Evolutionary conservation across 2,797 vertebrate species (phyloP), one percentile per base, ranked within the genome.

Genomic region (Xenops minutus): DNA sequence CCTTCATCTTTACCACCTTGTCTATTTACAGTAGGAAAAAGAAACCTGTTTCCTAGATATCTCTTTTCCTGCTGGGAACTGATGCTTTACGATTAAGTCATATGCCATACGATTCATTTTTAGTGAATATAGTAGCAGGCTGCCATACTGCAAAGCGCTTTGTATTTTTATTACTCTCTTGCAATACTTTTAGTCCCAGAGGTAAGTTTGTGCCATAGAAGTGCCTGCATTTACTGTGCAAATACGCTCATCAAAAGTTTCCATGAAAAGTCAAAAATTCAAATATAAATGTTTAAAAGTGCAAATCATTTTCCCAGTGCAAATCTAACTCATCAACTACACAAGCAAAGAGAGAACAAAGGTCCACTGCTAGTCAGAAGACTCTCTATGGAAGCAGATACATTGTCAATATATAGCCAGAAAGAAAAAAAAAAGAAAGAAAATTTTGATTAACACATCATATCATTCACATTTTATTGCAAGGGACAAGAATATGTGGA

Each of bases 231-330:
- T 55, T 73, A 78, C n/a, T 62, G 46, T 48, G 54, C 37, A 74
- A 77, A 67, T 24, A 58, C 3, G 30, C 48, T 39, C 67, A 61
- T 63, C 12, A 73, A 36, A 75, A 61, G 15, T 29, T 82, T 24
- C 49, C 26, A 68, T 3, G 2, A 52, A 5, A 9, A 85, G 63
- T 18, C 55, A 85, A 88, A 72, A 78, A 58, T 72, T 75, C 46
- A 79, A 83, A 79, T 32, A 46, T 64, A 23, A 36, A 3, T 18
- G 29, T 34, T 83, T 64, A 52, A 69, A 79, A 68, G 29, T 22
- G 20, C 0, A 0, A 72, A 44, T 52, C 7, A 18, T 61, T 64
- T 7, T 4, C 18, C 8, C 20, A 79, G 20, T 56, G n/a, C 26
- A 88, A 71, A 76, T 44, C 7, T 14, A 64, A 30, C 32, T 71